phyloP scores from a whole-genome alignment of 2,797 vertebrate genomes.

The Anas georgica region DNA sequence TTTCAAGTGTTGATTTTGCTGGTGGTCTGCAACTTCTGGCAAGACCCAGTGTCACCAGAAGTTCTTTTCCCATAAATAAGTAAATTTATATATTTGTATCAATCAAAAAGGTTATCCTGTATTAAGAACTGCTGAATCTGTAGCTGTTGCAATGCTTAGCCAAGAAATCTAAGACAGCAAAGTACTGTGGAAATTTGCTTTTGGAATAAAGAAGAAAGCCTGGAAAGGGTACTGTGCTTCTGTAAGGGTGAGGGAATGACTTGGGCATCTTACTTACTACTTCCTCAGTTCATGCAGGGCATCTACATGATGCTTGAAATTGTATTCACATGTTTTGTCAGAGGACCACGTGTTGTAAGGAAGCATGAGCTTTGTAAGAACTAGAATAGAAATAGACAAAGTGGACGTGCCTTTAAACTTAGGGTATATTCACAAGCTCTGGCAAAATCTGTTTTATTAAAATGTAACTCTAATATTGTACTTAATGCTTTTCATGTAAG shows the following conservation, averaged over 20 bases:
- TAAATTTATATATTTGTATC: neutral
- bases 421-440: neutral
- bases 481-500: neutral
- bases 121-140: neutral
- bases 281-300: neutral
- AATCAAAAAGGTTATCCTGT: neutral
- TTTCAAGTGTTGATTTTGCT: neutral
- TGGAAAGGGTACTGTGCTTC: neutral
- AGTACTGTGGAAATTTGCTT: neutral
- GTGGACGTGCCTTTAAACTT: neutral
- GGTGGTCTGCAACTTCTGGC: neutral
- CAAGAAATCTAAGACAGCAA: too few relatives aligned
- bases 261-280: neutral
- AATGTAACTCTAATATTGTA: neutral
- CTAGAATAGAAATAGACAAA: neutral
- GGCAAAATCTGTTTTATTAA: neutral
- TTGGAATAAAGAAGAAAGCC: neutral
- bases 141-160: neutral
- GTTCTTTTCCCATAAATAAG: neutral
- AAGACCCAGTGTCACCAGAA: neutral
- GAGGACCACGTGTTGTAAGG: neutral
- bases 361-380: neutral
- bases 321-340: neutral
- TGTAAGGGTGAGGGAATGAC: neutral
- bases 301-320: neutral